Percentiles rank a stretch among this genome's conserved stretches.
phyloP scores from a whole-genome alignment of 2,797 vertebrate species.

The Phrynocephalus forsythii region DNA sequence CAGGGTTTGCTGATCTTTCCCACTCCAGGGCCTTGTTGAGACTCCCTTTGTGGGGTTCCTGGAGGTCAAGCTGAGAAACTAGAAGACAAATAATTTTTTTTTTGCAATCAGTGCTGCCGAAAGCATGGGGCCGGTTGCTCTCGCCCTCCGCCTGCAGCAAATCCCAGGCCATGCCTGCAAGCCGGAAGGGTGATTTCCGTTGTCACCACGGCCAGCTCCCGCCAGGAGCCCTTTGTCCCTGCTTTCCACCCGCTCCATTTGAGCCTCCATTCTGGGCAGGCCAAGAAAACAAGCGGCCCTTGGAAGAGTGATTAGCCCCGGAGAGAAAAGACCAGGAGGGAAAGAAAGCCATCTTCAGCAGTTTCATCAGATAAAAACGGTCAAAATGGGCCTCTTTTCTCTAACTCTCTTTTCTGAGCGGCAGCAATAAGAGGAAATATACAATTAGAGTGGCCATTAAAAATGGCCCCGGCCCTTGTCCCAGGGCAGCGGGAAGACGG shows the following conservation, averaged over 20 bases:
- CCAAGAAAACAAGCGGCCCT: constrained; percentile 34
- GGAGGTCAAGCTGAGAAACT: too few relatives aligned
- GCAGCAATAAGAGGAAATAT: constrained; percentile 61
- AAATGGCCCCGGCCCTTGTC: constrained; percentile 44
- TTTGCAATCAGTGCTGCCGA: too few relatives aligned
- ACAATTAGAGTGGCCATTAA: constrained; percentile 61
- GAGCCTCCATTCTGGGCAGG: constrained; percentile 41
- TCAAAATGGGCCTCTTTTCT: constrained; percentile 65
- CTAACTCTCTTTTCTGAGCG: constrained; percentile 9
- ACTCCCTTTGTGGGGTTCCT: too few relatives aligned
- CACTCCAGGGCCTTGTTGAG: too few relatives aligned
- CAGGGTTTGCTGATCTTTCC: not conserved
- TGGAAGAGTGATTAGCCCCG: constrained; percentile 17
- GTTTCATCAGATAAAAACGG: constrained; percentile 77
- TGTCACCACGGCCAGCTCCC: constrained; percentile 47
- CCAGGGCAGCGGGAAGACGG: constrained; percentile 48
- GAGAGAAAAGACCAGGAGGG: constrained; percentile 42
- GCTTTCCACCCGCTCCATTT: constrained; percentile 54
- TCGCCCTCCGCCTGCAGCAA: constrained; percentile 50
- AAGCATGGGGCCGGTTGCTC: constrained; percentile 41
- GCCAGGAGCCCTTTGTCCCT: constrained; percentile 54
- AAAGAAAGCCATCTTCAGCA: constrained; percentile 66
- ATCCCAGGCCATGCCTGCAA: not conserved
- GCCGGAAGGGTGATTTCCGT: constrained; percentile 40
- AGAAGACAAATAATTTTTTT: too few relatives aligned